Evolutionary conservation across 2,113 vertebrate species (phyloP).

Genomic region (Myxocyprinus asiaticus): DNA sequence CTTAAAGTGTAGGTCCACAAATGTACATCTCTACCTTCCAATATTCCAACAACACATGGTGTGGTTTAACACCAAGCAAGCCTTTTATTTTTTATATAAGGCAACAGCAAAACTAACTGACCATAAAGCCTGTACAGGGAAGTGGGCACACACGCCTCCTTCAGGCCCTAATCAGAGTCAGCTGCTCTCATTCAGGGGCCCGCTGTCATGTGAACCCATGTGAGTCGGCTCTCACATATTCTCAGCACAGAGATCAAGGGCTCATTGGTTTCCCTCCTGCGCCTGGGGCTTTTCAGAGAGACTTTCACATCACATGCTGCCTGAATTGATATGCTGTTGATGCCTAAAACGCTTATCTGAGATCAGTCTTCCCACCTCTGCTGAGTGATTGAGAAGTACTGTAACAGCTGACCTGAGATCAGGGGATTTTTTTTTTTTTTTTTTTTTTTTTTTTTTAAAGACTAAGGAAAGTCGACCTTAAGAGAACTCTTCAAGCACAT

Average conservation of each 20-base stretch:
- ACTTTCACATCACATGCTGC: conserved; percentile 40
- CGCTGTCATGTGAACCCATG: conserved; percentile 75
- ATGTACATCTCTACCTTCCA: background rate
- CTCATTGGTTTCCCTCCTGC: conserved; percentile 31
- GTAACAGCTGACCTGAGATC: background rate
- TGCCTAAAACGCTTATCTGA: conserved; percentile 14
- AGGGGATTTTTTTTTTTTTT: background rate
- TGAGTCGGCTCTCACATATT: conserved; percentile 63
- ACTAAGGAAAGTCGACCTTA: background rate
- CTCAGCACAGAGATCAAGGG: conserved; percentile 49
- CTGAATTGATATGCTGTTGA: conserved; percentile 3
- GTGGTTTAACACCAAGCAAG: background rate
- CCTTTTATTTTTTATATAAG: background rate
- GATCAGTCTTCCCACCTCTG: conserved; percentile 5
- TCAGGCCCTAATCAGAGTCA: conserved; percentile 72
- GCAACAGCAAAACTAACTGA: background rate
- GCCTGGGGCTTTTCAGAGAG: conserved; percentile 27
- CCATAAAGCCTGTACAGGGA: background rate
- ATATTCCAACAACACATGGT: background rate
- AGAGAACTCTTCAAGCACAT: background rate
- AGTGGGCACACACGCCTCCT: conserved; percentile 20
- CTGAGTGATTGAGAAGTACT: background rate
- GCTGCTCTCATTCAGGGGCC: conserved; percentile 69
- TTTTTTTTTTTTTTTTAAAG: background rate
- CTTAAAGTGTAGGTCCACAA: background rate